Percentiles rank a stretch among this genome's conserved stretches.
Conservation (phyloP, 2,113 vertebrate species). For the Burhinus bistriatus region DNA sequence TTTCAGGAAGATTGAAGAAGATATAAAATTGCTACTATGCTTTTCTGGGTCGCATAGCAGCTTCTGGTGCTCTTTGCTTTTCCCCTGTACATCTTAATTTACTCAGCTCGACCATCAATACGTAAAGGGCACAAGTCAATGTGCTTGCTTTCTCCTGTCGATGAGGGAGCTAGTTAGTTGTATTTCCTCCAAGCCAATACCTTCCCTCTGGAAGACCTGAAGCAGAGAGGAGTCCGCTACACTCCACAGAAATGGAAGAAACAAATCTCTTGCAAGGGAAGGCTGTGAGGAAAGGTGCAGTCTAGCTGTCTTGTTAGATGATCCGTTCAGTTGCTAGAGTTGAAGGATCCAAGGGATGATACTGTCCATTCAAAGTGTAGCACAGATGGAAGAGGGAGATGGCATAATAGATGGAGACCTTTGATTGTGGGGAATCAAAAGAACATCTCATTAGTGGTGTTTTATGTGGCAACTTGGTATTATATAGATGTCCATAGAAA, state of each 20-base stretch:
- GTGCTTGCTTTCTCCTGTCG: slow-evolving; percentile 6
- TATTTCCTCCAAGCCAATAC: not conserved
- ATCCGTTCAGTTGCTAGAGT: not conserved
- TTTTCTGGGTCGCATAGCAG: not conserved
- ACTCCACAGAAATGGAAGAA: not conserved
- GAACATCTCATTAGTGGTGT: not conserved
- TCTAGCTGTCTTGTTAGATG: not conserved
- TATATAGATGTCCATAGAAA: not conserved
- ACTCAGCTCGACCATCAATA: slow-evolving; percentile 21
- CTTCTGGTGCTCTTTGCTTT: slow-evolving; percentile 47
- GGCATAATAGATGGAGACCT: not conserved
- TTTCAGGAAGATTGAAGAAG: slow-evolving; percentile 62
- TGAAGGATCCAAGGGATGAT: not conserved
- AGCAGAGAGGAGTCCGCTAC: not conserved
- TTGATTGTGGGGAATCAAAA: slow-evolving; percentile 15
- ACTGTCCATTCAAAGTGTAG: not conserved
- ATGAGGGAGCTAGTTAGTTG: slow-evolving; percentile 8
- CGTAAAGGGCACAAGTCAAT: slow-evolving; percentile 54
- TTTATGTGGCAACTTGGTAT: slow-evolving; percentile 23
- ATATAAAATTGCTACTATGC: not conserved
- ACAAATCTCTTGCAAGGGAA: not conserved
- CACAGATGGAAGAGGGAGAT: slow-evolving; percentile 2
- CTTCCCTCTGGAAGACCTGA: not conserved
- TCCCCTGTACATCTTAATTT: slow-evolving; percentile 26
- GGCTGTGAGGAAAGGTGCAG: not conserved